Base-by-base conservation (phyloP, 1,140 invertebrate genomes). In the Camponotus pennsylvanicus region DNA sequence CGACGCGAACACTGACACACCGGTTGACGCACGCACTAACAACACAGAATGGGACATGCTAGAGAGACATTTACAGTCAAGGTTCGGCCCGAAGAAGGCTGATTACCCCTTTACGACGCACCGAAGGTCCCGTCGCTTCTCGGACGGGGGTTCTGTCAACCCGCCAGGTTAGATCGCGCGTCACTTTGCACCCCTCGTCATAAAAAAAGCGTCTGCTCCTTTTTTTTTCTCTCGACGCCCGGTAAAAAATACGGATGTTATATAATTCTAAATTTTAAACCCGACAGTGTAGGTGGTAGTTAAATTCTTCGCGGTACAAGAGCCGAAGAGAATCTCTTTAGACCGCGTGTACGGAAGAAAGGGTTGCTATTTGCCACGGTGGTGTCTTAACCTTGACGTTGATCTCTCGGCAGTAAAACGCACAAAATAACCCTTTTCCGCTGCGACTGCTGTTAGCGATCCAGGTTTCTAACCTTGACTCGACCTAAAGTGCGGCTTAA, bases 71-170 rank as follows among this genome's bases (percentile, higher is more conserved):
- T 52, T 93, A 88, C 70, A 86, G 91, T 89, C 93, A 94, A 94
- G 93, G 94, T 92, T 93, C 91, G 88, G 63, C 80, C 75, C 66
- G 85, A 89, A 89, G 88, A 92, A 93, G 93, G 92, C 92, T 94
- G 94, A 95, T 95, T 95, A 95, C 94, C 95, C 95, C 94, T 95
- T 95, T 95, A 95, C 89, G 92, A 93, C 88, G 34, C 88, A 82
- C 89, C 93, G 15, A 94, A 95, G 94, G 93, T 90, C 92, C 86
- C 92, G 52, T 45, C 83, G 69, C 73, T 82, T 88, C 85, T 86
- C 79, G 89, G 77, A 37, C 34, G 61, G 63, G 78, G 42, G 7
- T 42, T 55, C 59, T 13, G 76, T 73, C 45, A 49, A 55, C 32
- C 27, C 52, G 67, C 27, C 42, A 42, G 70, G 67, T 79, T 75